phyloP scores from a whole-genome alignment of 2,797 vertebrate species.

The Periophthalmus magnuspinnatus region DNA sequence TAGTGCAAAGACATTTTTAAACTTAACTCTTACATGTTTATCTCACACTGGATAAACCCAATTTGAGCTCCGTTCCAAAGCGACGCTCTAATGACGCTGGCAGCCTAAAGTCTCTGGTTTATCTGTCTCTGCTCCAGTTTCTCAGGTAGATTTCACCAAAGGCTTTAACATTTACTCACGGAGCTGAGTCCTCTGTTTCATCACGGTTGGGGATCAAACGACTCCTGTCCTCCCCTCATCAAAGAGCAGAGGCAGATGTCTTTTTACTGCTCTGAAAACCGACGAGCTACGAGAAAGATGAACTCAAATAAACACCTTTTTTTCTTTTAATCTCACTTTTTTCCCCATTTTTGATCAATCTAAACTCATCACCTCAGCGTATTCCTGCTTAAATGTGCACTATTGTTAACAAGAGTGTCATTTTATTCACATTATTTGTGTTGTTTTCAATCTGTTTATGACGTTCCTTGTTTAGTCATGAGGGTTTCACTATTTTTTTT shows the following conservation, averaged over 20 bases:
- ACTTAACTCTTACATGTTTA: no score
- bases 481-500: no score
- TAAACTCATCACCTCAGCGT: not conserved
- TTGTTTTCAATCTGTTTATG: no score
- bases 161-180: not conserved
- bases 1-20: no score
- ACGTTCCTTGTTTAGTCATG: no score
- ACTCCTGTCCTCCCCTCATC: conserved; percentile 4
- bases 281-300: not conserved
- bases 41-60: no score
- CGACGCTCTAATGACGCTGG: not conserved
- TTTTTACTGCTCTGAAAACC: not conserved
- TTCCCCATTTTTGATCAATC: no score
- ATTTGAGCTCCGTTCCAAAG: not conserved
- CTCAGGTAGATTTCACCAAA: conserved; percentile 1
- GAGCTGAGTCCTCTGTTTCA: not conserved
- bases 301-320: not conserved
- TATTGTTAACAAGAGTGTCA: no score
- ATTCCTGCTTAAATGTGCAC: not conserved
- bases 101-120: not conserved
- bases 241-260: not conserved
- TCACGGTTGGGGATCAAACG: not conserved
- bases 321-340: not conserved
- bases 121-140: not conserved
- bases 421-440: no score